These are phyloP conservation scores for Heliconius himera DNA, from an alignment of 1,140 invertebrate species.

Conservation along the genomic window DNA sequence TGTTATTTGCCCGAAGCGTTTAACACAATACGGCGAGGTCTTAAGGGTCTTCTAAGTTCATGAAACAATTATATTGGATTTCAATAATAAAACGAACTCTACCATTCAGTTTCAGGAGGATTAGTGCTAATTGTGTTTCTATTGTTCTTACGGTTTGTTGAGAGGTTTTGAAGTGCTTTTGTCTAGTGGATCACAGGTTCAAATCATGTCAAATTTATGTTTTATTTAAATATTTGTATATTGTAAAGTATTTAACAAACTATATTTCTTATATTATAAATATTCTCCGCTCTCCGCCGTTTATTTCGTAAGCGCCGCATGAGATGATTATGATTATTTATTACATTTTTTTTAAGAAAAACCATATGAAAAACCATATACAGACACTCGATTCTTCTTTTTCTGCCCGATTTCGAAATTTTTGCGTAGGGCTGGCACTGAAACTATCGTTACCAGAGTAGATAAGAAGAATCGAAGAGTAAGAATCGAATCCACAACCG, in stretches of 20 bases:
- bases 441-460: no score
- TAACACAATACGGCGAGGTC: slow-evolving; percentile 11
- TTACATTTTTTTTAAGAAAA: no score
- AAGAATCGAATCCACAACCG: not conserved
- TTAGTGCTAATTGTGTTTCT: slow-evolving; percentile 3
- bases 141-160: not conserved
- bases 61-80: slow-evolving; percentile 12
- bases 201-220: not conserved
- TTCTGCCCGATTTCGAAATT: no score
- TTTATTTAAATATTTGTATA: not conserved
- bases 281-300: no score
- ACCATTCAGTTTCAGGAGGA: slow-evolving; percentile 4
- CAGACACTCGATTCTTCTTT: no score
- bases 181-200: not conserved
- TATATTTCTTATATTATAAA: no score
- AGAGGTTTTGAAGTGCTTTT: not conserved
- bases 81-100: slow-evolving; percentile 4
- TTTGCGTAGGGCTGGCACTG: no score
- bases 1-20: not conserved
- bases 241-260: no score
- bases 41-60: slow-evolving; percentile 7
- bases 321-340: no score
- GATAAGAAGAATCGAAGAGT: no score
- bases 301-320: no score
- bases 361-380: no score